Evolutionary conservation across 2,797 vertebrate genomes (phyloP).

Genomic region (Danio jaintianensis): DNA sequence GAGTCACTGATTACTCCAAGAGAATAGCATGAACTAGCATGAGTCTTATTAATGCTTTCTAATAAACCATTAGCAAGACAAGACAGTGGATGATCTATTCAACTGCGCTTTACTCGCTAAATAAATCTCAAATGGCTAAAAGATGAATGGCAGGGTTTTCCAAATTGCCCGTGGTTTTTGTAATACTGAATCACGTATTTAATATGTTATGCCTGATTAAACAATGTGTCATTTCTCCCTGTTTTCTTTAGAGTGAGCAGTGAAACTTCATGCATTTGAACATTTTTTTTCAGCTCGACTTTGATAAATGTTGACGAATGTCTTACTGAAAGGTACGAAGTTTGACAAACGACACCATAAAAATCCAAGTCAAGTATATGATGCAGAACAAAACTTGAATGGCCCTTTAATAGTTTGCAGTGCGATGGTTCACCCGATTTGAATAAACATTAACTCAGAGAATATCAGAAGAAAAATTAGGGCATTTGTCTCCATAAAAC

Average conservation of each 20-base stretch:
- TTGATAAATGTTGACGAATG: conserved; percentile 77
- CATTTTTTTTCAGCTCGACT: conserved; percentile 68
- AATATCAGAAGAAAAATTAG: conserved; percentile 53
- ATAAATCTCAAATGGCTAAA: neutral
- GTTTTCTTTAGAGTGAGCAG: conserved; percentile 55
- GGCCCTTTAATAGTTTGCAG: conserved; percentile 57
- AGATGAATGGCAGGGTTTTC: neutral
- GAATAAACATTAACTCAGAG: conserved; percentile 67
- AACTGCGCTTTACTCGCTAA: neutral
- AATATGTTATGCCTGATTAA: conserved; percentile 55
- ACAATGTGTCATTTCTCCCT: conserved; percentile 52
- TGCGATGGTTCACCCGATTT: conserved; percentile 65
- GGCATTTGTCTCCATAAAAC: conserved; percentile 57
- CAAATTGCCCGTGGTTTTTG: neutral
- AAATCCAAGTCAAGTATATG: conserved; percentile 63
- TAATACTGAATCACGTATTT: conserved; percentile 47
- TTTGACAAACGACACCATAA: conserved; percentile 73
- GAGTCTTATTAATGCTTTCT: neutral
- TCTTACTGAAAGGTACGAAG: conserved; percentile 75
- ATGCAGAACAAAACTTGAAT: conserved; percentile 67
- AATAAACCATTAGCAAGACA: neutral
- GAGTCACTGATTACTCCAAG: neutral
- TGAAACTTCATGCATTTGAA: conserved; percentile 64
- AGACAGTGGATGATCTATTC: neutral
- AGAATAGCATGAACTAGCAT: neutral